Evolutionary conservation across 2,888 invertebrate species (phyloP), one percentile per base, ranked within the genome.

Genomic region (Dynastes grantii): DNA sequence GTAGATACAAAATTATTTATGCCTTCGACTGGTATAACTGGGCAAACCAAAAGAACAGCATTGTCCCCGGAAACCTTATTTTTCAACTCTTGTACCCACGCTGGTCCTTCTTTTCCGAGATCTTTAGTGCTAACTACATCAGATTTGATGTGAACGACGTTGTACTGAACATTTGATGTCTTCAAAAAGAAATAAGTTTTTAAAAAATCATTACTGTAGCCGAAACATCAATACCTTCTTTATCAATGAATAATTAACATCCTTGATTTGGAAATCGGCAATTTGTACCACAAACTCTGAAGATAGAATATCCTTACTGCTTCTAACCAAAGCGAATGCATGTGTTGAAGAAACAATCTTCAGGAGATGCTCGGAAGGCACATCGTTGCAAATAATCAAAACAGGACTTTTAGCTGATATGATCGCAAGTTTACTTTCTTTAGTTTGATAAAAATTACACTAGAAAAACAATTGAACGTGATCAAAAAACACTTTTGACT

Each of bases 1-100:
- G 85, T 85, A 61, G 85, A 81, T 0, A 84, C 81, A 81, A 89
- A 89, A 77, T 87, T 87, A 2, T 63, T 78, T 27, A 86, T 84
- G 11, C 89, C 89, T 84, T 89, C 88, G 0, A 83, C 80, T 4
- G 89, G 89, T 22, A 87, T 78, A 16, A 85, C 45, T 1, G 85
- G 82, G 0, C 87, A 84, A n/a, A 86, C 81, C 37, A 89, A 81
- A 51, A 84, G 87, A 4, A 87, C 84, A 32, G 78, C 82, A 22
- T 81, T 81, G 13, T 83, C 79, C 11, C 80, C 77, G n/a, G 81
- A 77, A 5, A 84, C 76, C 2, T 84, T 83, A 8, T 82, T 61
- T 51, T 84, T 81, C 4, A 88, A 81, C 53, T 87, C 86, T 6
- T 82, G 79, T 2, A 85, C 85, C 88, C 88, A 88, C 1, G 84